Evolutionary conservation across 2,888 invertebrate species (phyloP).

Genomic region (Marasmarcha lunaedactyla): DNA sequence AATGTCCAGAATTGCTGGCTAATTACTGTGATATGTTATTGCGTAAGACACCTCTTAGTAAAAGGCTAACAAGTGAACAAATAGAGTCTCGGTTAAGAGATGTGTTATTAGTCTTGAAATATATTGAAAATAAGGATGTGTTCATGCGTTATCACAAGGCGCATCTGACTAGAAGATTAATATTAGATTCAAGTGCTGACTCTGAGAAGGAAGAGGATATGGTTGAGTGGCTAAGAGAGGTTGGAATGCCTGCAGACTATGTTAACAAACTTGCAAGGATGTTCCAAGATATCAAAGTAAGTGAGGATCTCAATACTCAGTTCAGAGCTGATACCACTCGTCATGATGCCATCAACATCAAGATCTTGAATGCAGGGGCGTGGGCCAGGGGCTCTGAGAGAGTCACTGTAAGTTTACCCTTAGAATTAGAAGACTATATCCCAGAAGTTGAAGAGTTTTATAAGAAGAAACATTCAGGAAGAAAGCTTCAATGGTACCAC

Average conservation of each 20-base stretch:
- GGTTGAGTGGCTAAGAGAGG: slow-evolving; percentile 97
- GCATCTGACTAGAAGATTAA: slow-evolving; percentile 92
- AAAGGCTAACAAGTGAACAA: slow-evolving; percentile 95
- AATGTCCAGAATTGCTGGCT: slow-evolving; percentile 97
- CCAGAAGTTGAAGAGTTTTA: slow-evolving; percentile 99
- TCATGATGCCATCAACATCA: slow-evolving; percentile 94
- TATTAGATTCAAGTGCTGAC: slow-evolving; percentile 97
- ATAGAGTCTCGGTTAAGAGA: slow-evolving; percentile 94
- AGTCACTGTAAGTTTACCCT: slow-evolving; percentile 94
- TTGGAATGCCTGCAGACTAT: slow-evolving; percentile 99
- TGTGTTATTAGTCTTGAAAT: slow-evolving; percentile 96
- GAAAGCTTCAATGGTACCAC: slow-evolving; percentile 99
- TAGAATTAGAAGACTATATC: slow-evolving; percentile 98
- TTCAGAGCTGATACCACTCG: slow-evolving; percentile 87
- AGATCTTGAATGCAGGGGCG: slow-evolving; percentile 98
- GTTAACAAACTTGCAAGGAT: slow-evolving; percentile 98
- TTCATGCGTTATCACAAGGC: slow-evolving; percentile 99
- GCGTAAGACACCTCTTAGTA: slow-evolving; percentile 94
- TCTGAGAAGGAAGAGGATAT: slow-evolving; percentile 99
- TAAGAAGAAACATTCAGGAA: slow-evolving; percentile 95
- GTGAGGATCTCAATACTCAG: slow-evolving; percentile 95
- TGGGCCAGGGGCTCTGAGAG: slow-evolving; percentile 97
- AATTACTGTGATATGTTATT: slow-evolving; percentile 99
- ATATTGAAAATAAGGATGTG: slow-evolving; percentile 99
- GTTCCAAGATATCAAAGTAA: slow-evolving; percentile 98